Base-by-base conservation (phyloP, 2,113 vertebrate species). In the Coturnix japonica region DNA sequence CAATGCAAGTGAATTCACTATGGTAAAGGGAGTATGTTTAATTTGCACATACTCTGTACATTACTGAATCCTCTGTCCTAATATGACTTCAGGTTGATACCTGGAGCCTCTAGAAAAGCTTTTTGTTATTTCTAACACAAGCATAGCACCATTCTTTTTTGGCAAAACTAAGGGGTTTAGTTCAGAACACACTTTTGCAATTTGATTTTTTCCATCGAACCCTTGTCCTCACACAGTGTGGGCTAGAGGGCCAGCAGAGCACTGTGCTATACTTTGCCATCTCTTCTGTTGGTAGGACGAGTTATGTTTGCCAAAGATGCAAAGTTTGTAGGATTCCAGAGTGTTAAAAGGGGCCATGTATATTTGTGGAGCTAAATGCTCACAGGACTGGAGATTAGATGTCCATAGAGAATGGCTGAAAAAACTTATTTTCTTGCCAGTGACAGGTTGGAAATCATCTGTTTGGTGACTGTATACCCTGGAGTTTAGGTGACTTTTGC, bases 291-390 rank as follows among this genome's bases (percentile, higher is more conserved):
- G 0, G 35, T 78, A 81, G 67, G 81, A 60, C 1, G 2, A 64
- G 60, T 56, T 67, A 56, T 33, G 23, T 51, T 47, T 39, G 46
- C 53, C 63, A 49, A 69, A 82, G 71, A 81, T 94, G 86, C 77
- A 75, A 70, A 54, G 33, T 94, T 88, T 78, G 71, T 95, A 87
- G 76, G 67, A 81, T 59, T 84, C 7, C 4, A 26, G 81, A 81
- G 23, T 89, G 86, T 89, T 93, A 87, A 90, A 89, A 43, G 20
- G 81, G 74, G 78, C 49, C 84, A 49, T 81, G 92, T 91, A 85
- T 76, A 91, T 94, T 93, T 78, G 54, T 76, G 91, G 70, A 80
- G 63, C 46, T 63, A 18, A 71, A 33, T 66, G 59, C 73, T 85
- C 89, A 47, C 63, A 63, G 94, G 56, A 90, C 70, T 81, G 67